Evolutionary conservation across 2,797 vertebrate species (phyloP), one percentile per base, ranked within the genome.

Genomic region (Hydrocynus forskahlii): DNA sequence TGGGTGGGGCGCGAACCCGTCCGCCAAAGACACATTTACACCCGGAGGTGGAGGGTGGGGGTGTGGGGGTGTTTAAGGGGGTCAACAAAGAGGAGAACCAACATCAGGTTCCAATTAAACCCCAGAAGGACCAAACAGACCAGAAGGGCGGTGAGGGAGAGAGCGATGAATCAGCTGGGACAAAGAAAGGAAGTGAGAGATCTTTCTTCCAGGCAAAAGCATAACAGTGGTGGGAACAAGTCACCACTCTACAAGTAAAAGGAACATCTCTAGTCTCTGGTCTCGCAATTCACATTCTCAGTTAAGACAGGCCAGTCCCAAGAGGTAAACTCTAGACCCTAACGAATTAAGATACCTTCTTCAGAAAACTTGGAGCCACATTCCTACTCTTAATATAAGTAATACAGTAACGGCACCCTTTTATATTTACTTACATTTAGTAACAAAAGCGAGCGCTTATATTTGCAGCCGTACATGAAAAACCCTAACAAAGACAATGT

Each of bases 81-180:
- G 60, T 29, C 38, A 74, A 67, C 76, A 66, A 14, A 63, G 45
- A n/a, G 74, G n/a, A 76, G 67, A 76, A 50, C 40, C 71, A 81
- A 78, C 82, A 84, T 86, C 76, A 83, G 86, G 80, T 79, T 74
- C 75, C 79, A 75, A 84, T 86, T 86, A 83, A 79, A 68, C 71
- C 75, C 74, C 75, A 78, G 2, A 29, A 25, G 16, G 25, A 60
- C 1, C 1, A n/a, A n/a, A n/a, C n/a, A n/a, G n/a, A n/a, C n/a
- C n/a, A n/a, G 9, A n/a, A 76, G 69, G 76, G 38, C n/a, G 50
- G 78, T 29, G 75, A 70, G 81, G 75, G 57, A 66, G n/a, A 19
- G 79, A 77, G 50, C 0, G 21, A 25, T 21, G 59, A 29, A 13
- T 14, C 12, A 62, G 59, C 23, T 10, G 12, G 59, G 23, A 25